Evolutionary conservation across 2,113 vertebrate genomes (phyloP).

Genomic region (Notarius lentiginosus): DNA sequence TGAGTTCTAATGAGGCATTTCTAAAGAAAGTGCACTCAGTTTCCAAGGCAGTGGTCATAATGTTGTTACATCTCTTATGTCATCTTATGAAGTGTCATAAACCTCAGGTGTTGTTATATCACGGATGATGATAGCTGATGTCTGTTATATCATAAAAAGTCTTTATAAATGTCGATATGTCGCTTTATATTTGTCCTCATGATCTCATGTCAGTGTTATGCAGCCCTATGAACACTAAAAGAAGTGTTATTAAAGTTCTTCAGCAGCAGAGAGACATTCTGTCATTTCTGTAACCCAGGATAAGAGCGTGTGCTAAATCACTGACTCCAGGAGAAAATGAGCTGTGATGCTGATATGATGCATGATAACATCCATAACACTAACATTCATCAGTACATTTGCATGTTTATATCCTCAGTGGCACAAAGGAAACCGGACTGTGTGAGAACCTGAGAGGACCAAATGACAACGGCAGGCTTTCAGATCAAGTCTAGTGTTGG

Average conservation of each 20-base stretch:
- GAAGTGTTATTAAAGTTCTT: not conserved
- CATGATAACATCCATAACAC: constrained; percentile 37
- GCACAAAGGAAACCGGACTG: constrained; percentile 32
- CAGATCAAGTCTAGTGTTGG: not conserved
- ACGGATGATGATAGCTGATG: not conserved
- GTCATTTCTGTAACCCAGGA: not conserved
- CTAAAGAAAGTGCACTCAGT: not conserved
- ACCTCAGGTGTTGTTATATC: not conserved
- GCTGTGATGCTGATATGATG: not conserved
- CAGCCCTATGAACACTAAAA: not conserved
- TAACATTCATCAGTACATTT: constrained; percentile 23
- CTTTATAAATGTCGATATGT: not conserved
- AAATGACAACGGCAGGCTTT: not conserved
- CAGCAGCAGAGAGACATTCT: not conserved
- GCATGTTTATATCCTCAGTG: constrained; percentile 31
- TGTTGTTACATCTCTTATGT: not conserved
- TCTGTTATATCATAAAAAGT: not conserved
- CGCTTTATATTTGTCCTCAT: not conserved
- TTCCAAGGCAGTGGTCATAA: not conserved
- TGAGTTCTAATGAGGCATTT: not conserved
- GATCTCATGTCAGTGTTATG: not conserved
- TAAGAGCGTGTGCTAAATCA: not conserved
- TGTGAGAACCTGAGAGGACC: not conserved
- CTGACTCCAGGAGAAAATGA: constrained; percentile 3
- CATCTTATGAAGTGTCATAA: not conserved